Evolutionary conservation across 1,140 invertebrate genomes (phyloP).

Genomic region (Polypedilum vanderplanki): DNA sequence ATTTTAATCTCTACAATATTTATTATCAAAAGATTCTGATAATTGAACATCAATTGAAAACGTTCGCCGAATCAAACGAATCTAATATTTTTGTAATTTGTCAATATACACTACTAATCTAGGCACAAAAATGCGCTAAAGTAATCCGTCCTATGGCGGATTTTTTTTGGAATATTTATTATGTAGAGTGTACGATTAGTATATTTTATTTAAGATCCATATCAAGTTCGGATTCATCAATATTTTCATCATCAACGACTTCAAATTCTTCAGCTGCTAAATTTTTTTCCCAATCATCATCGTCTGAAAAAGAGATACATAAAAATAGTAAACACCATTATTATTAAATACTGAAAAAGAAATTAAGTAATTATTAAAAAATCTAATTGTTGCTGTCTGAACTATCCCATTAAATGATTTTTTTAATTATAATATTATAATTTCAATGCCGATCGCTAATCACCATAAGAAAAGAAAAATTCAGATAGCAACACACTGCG

Average conservation of each 20-base stretch:
- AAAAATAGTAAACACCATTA: neutral
- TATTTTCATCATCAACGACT: slow-evolving; percentile 15
- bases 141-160: too few species aligned
- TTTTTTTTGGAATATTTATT: neutral
- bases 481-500: too few species aligned
- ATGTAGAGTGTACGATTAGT: neutral
- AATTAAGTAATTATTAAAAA: neutral
- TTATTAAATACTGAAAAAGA: neutral
- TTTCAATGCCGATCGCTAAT: slow-evolving; percentile 15
- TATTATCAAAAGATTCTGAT: too few species aligned
- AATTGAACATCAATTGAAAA: too few species aligned
- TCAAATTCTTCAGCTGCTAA: slow-evolving; percentile 5
- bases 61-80: too few species aligned
- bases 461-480: neutral
- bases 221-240: neutral
- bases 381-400: neutral
- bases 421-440: neutral
- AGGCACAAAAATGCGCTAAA: too few species aligned
- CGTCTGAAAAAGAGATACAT: neutral
- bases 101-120: too few species aligned
- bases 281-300: neutral
- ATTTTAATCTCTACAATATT: too few species aligned
- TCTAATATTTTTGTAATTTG: too few species aligned
- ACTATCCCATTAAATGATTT: neutral
- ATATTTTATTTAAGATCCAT: neutral